A percentile compares a stretch with the other conserved stretches of the same genome.
Conservation (phyloP, 2,797 vertebrate genomes). For the Poecilia gillii region DNA sequence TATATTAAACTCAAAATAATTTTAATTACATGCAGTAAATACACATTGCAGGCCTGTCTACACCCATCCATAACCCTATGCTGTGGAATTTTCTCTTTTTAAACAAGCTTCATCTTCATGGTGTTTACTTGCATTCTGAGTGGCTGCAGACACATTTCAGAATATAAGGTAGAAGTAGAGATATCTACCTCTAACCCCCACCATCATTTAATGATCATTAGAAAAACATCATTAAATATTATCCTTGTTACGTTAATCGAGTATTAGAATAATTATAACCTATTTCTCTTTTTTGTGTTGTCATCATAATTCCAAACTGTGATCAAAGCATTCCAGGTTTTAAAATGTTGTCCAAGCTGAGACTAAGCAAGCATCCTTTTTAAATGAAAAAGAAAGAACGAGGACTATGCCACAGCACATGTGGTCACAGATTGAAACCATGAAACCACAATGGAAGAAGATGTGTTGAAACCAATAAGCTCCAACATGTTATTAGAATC, state of each 20-base stretch:
- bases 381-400: neutral
- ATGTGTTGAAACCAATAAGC: neutral
- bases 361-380: neutral
- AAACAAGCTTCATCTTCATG: neutral
- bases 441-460: neutral
- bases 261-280: neutral
- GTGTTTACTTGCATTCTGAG: neutral
- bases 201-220: neutral
- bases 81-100: neutral
- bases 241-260: neutral
- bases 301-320: neutral
- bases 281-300: neutral
- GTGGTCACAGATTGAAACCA: neutral
- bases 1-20: neutral
- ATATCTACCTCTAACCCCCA: neutral
- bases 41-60: neutral
- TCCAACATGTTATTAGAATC: neutral
- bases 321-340: slow-evolving; percentile 1
- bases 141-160: neutral
- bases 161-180: neutral
- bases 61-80: neutral
- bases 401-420: neutral
- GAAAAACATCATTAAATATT: neutral
- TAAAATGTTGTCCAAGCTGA: slow-evolving; percentile 1
- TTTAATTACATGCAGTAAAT: neutral